Percentiles rank a stretch among this genome's conserved stretches.
Conservation (phyloP, 2,113 vertebrate species). For the Nyctereutes procyonoides region DNA sequence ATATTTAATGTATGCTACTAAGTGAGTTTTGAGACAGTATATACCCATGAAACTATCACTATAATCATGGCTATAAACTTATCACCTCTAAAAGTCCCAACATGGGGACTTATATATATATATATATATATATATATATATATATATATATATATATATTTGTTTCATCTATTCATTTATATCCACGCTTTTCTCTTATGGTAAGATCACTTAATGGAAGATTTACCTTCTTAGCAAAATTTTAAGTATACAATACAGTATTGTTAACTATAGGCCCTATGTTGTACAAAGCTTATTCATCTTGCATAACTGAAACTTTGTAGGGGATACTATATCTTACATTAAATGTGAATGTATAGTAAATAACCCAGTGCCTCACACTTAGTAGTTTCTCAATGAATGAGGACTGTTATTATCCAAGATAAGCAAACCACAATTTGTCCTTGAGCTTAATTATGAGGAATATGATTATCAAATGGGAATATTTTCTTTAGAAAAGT, state of each 20-base stretch:
- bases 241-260: neutral
- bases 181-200: neutral
- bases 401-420: neutral
- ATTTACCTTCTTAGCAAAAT: neutral
- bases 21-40: neutral
- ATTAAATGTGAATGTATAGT: neutral
- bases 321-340: neutral
- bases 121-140: neutral
- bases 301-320: neutral
- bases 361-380: neutral
- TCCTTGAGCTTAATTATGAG: neutral
- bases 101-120: too few relatives aligned
- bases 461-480: neutral
- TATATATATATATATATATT: neutral
- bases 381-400: conserved; percentile 8
- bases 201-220: neutral
- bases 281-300: neutral
- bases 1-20: neutral
- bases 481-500: neutral
- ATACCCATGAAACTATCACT: neutral
- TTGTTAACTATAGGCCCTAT: neutral
- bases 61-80: neutral
- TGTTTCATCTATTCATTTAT: neutral
- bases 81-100: neutral
- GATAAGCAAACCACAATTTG: neutral